Base-by-base conservation (phyloP, 2,113 vertebrate species). In the Riparia riparia region DNA sequence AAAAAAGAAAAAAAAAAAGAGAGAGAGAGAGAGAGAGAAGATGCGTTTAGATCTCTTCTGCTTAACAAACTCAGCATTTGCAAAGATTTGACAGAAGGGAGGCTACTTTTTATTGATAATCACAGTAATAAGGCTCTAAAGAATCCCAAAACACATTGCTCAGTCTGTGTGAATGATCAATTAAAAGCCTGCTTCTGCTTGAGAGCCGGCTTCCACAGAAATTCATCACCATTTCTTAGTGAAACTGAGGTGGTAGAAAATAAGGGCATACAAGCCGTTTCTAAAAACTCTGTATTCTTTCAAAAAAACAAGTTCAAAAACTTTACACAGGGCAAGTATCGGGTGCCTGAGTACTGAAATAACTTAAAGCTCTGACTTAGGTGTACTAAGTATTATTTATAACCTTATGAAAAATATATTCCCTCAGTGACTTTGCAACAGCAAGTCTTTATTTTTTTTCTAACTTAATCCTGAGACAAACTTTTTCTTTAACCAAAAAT, bases 21-120 rank as follows among this genome's bases (percentile, higher is more conserved):
- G 37, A 37, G 37, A 37, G 37, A 37, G 37, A 9, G 37, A 37
- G 37, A 37, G 37, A 88, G 32, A 56, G 66, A 89, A 85, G 42
- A 94, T 16, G 47, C 93, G 72, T 88, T 89, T 64, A 76, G 70
- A 69, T 70, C 73, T 92, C 44, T 47, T 76, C 64, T 77, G 88
- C 86, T 95, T 95, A 95, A 86, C 45, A 94, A 92, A 97, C 53
- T 49, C 45, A 53, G 64, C 31, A 20, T 68, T 89, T 89, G 78
- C 49, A 68, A 66, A 64, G 39, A 71, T 93, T 89, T 89, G 70
- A 96, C 96, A 96, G 86, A 94, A 96, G 88, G 66, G 39, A 91
- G 51, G 71, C 57, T 50, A 94, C 54, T 94, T 84, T 92, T 94
- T 73, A 95, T 71, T 80, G 85, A 91, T 80, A 85, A 83, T 71